phyloP scores from a whole-genome alignment of 2,797 vertebrate species.

The Amniataba percoides region DNA sequence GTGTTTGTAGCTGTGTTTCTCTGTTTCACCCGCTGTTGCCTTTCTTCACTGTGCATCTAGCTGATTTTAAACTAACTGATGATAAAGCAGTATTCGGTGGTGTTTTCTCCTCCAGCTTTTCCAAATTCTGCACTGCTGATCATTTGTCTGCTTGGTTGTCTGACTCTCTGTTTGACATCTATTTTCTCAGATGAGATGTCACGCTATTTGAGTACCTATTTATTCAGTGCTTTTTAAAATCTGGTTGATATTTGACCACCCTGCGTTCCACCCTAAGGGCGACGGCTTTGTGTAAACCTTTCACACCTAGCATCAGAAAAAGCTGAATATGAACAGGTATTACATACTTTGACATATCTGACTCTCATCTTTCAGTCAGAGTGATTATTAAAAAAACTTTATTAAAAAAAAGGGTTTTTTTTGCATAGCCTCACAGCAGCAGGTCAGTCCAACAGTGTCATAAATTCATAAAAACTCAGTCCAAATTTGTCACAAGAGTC shows the following conservation, averaged over 20 bases:
- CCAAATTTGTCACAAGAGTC: conserved; percentile 1
- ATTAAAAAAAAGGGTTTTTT: neutral
- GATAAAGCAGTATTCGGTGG: neutral
- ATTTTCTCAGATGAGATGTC: conserved; percentile 11
- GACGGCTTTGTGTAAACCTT: neutral
- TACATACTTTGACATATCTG: neutral
- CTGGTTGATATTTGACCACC: conserved; percentile 1
- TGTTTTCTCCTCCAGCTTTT: neutral
- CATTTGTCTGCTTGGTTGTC: neutral
- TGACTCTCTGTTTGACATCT: neutral
- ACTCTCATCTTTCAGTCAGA: conserved; percentile 1
- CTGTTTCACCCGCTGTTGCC: conserved; percentile 21
- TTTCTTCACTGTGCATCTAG: conserved; percentile 6
- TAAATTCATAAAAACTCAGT: conserved; percentile 32
- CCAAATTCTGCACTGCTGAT: neutral
- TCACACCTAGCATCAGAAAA: neutral
- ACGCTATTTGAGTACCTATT: neutral
- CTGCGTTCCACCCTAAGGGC: neutral
- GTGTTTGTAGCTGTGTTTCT: neutral
- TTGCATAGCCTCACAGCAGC: conserved; percentile 12
- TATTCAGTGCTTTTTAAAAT: neutral
- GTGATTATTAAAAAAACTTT: neutral
- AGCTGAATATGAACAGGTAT: neutral
- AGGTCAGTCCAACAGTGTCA: neutral
- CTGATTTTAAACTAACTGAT: conserved; percentile 6